Evolutionary conservation across 2,888 invertebrate species (phyloP), one percentile per base, ranked within the genome.

Genomic region (Netelia virgata): DNA sequence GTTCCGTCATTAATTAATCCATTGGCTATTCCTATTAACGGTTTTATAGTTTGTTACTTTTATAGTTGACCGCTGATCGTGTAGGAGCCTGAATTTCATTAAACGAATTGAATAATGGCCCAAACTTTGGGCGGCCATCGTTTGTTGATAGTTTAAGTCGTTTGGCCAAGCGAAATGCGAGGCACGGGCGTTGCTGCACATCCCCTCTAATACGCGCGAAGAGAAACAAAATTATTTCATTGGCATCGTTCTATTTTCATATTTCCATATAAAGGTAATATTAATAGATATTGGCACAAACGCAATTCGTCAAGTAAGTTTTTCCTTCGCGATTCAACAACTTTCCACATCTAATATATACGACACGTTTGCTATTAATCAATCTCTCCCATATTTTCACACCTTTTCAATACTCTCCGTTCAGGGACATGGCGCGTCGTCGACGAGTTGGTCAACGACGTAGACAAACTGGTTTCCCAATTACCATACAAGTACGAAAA

Each of bases 221-320:
- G 36, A 36, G 36, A 36, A 36, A 36, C 6, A 1, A 36, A 36
- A 36, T 36, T 36, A 36, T 66, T 68, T 43, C 18, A 23, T 80
- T 74, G 53, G 18, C 18, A 41, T 68, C 41, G 36, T 59, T 63
- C 70, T 78, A 41, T 73, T 82, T 70, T n/a, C 69, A 43, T 73
- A 81, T 70, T n/a, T 64, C 61, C 55, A 50, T 73, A 82, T 18
- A 69, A 84, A 82, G 68, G 6, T 80, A 69, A 36, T 36, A 36
- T 36, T 79, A 61, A 74, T 61, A 76, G 80, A 77, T 86, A 80
- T 85, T 86, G 84, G 82, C 81, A 81, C 84, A 69, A 84, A 82
- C 55, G 81, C 70, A 75, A 82, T 64, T 75, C 50, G 20, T 64
- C 64, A 75, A 55, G 36, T 74, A 14, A 41, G 50, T 61, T 68